Evolutionary conservation across 2,113 vertebrate species (phyloP).

Genomic region (Rhabdornis inornatus): DNA sequence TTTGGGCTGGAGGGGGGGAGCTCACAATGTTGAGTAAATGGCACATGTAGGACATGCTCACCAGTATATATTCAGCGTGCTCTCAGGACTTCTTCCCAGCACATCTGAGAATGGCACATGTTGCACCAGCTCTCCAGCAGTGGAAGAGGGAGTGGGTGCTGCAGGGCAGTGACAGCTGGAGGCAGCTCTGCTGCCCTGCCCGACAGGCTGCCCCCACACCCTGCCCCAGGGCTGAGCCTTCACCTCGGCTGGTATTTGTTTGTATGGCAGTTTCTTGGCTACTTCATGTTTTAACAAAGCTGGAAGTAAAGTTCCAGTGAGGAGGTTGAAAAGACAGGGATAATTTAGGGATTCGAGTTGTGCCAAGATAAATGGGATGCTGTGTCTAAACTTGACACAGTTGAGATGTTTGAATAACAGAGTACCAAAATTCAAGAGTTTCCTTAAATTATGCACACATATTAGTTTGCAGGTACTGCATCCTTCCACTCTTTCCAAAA

Average conservation of each 20-base stretch:
- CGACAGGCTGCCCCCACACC: accelerated
- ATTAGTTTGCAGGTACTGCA: neutral
- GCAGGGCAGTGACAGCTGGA: neutral
- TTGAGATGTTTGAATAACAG: neutral
- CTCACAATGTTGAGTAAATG: neutral
- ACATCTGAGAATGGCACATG: neutral
- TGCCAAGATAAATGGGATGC: constrained; percentile 45
- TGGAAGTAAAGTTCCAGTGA: neutral
- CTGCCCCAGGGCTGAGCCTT: neutral
- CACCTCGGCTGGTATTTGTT: neutral
- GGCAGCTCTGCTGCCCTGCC: neutral
- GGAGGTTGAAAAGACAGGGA: constrained; percentile 3
- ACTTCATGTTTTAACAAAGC: constrained; percentile 38
- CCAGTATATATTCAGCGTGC: accelerated
- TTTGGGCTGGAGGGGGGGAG: neutral
- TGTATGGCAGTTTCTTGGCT: neutral
- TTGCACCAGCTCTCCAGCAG: neutral
- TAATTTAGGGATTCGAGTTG: constrained; percentile 30
- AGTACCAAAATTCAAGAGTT: neutral
- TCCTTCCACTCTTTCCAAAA: neutral
- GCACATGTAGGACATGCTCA: neutral
- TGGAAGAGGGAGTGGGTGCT: neutral
- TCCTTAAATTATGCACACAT: neutral
- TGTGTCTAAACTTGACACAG: constrained; percentile 55
- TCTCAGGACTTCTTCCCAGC: neutral